These are phyloP conservation scores for Apus apus DNA, from an alignment of 2,113 vertebrate species.

Conservation along the genomic window DNA sequence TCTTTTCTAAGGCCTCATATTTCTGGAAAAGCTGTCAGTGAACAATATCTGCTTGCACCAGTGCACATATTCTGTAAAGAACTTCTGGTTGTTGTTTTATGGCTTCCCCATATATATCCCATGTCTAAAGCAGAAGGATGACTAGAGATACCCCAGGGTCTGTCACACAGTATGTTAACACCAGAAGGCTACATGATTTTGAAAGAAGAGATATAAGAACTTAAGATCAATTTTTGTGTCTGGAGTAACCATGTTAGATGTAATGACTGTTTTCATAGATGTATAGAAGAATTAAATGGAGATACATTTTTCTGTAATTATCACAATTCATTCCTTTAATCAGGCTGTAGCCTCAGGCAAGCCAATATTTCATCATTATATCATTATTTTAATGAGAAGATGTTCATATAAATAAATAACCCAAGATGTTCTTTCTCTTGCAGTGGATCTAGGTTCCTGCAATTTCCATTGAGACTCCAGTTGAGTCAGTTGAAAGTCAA, in stretches of 20 bases:
- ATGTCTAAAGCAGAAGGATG: not conserved
- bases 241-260: not conserved
- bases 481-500: not conserved
- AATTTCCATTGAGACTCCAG: not conserved
- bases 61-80: not conserved
- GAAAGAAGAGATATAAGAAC: not conserved
- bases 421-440: not conserved
- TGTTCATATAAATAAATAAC: not conserved
- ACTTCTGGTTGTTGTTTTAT: not conserved
- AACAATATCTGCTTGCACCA: not conserved
- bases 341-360: not conserved
- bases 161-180: not conserved
- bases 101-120: not conserved
- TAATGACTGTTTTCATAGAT: not conserved
- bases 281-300: not conserved
- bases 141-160: not conserved
- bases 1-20: not conserved
- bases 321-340: not conserved
- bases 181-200: not conserved
- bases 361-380: not conserved
- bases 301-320: not conserved
- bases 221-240: not conserved
- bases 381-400: not conserved
- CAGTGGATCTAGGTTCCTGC: not conserved
- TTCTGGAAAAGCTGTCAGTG: not conserved